phyloP scores from a whole-genome alignment of 2,113 vertebrate species.

The Charina bottae region DNA sequence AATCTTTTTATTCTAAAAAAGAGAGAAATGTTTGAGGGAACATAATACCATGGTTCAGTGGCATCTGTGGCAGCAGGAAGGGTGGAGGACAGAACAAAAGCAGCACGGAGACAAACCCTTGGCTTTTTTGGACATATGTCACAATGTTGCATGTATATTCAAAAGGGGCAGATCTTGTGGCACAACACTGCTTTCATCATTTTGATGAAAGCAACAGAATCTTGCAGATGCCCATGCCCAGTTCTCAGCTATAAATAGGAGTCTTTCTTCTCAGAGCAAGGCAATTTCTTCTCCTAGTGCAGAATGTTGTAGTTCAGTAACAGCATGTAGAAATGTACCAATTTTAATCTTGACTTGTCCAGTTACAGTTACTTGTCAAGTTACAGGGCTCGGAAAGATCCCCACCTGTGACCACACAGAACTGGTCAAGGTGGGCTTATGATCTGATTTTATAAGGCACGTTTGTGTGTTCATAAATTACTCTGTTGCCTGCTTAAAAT shows the following conservation, averaged over 20 bases:
- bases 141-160: not conserved
- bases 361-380: not conserved
- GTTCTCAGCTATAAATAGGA: not conserved
- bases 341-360: not conserved
- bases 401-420: not conserved
- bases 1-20: not conserved
- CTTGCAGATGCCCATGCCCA: not conserved
- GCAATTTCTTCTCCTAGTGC: not conserved
- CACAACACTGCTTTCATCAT: not conserved
- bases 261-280: not conserved
- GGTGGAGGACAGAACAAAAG: not conserved
- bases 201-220: not conserved
- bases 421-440: not conserved
- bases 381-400: not conserved
- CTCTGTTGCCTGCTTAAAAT: not conserved
- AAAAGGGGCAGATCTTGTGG: not conserved
- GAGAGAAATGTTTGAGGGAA: not conserved
- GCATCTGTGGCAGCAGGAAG: not conserved
- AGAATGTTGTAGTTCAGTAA: not conserved
- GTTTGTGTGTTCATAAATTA: not conserved
- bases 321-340: not conserved
- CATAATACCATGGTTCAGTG: not conserved
- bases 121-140: not conserved
- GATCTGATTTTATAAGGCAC: not conserved
- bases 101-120: not conserved